Percentiles rank a stretch among this genome's conserved stretches.
Conservation (phyloP, 2,113 vertebrate genomes). For the Reinhardtius hippoglossoides region DNA sequence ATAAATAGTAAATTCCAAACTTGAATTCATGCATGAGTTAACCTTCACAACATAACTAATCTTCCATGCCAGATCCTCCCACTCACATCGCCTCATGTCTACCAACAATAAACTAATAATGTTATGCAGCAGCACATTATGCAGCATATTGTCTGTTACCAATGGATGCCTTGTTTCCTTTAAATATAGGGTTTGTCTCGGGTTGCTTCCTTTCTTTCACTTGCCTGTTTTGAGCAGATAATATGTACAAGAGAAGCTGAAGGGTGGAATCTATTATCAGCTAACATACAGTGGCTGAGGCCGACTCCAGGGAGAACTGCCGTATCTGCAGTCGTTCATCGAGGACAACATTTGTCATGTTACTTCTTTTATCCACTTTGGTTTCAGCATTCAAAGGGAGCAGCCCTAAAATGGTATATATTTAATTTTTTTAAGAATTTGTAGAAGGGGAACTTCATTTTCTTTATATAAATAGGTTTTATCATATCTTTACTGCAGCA, state of each 20-base stretch:
- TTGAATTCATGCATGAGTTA: slow-evolving; percentile 67
- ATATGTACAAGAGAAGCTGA: slow-evolving; percentile 46
- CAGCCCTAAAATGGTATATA: background rate
- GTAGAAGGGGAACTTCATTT: too few species aligned
- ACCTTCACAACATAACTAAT: slow-evolving; percentile 72
- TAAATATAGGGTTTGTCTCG: slow-evolving; percentile 73
- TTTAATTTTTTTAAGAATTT: background rate
- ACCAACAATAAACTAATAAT: slow-evolving; percentile 71
- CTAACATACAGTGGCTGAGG: slow-evolving; percentile 44
- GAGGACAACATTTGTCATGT: slow-evolving; percentile 24
- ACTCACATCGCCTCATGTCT: slow-evolving; percentile 42
- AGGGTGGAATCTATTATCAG: slow-evolving; percentile 35
- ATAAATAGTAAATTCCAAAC: slow-evolving; percentile 56
- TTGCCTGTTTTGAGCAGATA: slow-evolving; percentile 73
- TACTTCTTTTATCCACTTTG: slow-evolving; percentile 31
- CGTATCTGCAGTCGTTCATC: slow-evolving; percentile 20
- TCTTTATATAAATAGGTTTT: background rate
- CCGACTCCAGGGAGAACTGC: slow-evolving; percentile 43
- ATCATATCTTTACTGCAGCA: background rate
- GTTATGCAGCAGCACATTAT: slow-evolving; percentile 59
- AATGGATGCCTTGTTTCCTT: slow-evolving; percentile 58
- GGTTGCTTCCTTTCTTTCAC: slow-evolving; percentile 54
- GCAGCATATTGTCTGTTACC: slow-evolving; percentile 63
- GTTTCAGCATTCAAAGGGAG: slow-evolving; percentile 21
- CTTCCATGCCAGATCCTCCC: slow-evolving; percentile 64